Evolutionary conservation across 64 coral and sea anemone species (phyloP).

Genomic region (Pocillopora verrucosa): DNA sequence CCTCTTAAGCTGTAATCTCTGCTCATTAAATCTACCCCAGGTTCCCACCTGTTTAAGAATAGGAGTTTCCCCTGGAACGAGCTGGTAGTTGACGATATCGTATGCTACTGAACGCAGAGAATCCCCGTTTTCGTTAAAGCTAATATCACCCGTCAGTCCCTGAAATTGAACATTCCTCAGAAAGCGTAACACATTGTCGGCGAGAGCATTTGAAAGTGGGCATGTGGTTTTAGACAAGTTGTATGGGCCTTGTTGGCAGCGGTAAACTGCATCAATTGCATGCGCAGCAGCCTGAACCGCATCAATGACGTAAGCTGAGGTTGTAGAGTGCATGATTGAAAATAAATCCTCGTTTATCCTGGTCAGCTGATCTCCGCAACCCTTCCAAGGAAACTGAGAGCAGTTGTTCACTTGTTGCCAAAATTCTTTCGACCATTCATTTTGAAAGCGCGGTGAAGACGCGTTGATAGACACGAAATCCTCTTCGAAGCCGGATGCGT

Average conservation of each 20-base stretch:
- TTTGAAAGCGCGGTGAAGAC: not conserved
- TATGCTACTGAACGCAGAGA: not conserved
- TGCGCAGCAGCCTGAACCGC: conserved; percentile 37
- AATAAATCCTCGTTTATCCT: not conserved
- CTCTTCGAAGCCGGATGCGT: not conserved
- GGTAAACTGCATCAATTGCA: conserved; percentile 50
- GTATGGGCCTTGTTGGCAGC: not conserved
- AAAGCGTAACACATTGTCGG: not conserved
- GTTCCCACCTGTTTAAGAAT: too few species aligned
- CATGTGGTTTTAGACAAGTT: not conserved
- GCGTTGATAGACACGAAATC: conserved; percentile 1
- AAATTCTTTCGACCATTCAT: conserved; percentile 48
- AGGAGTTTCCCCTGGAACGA: not conserved
- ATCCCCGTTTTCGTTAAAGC: too few species aligned
- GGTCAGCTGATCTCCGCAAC: not conserved
- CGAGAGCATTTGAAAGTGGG: too few species aligned
- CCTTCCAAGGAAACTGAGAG: not conserved
- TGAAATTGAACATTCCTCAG: not conserved
- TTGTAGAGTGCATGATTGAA: conserved; percentile 4
- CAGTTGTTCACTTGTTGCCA: conserved; percentile 27
- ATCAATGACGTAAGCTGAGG: conserved; percentile 48
- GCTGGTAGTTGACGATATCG: too few species aligned
- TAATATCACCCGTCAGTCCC: too few species aligned
- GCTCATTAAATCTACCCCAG: too few species aligned
- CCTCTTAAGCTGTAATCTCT: too few species aligned